phyloP scores from a whole-genome alignment of 2,888 invertebrate genomes.

The Ophioninae sp. region DNA sequence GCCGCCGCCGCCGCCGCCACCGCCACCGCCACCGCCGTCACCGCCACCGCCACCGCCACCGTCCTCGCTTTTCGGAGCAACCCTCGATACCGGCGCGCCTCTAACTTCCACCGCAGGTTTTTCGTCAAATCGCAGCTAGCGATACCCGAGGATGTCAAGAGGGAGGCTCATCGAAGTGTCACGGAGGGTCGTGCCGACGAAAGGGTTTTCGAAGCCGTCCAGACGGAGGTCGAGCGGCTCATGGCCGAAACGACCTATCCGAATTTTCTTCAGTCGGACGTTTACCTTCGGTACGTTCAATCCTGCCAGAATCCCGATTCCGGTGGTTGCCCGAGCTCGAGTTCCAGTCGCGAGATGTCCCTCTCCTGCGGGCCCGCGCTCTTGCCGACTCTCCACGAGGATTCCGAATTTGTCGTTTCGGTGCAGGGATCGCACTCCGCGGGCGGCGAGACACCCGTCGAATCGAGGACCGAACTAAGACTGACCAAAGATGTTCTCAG shows the following conservation, averaged over 20 bases:
- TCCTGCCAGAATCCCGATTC: conserved; percentile 83
- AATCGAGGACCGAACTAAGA: conserved; percentile 82
- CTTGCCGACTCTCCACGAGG: conserved; percentile 94
- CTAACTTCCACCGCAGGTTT: conserved; percentile 82
- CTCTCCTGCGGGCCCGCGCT: conserved; percentile 83
- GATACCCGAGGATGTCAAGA: conserved; percentile 91
- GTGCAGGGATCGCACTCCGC: conserved; percentile 72
- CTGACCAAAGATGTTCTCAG: conserved; percentile 91
- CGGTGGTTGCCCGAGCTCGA: conserved; percentile 77
- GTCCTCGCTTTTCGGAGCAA: background rate
- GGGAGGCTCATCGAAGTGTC: conserved; percentile 88
- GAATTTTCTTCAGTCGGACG: conserved; percentile 95
- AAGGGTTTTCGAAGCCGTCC: conserved; percentile 93
- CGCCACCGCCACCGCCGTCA: too few relatives aligned
- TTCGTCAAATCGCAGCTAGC: conserved; percentile 91
- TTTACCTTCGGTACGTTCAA: conserved; percentile 93
- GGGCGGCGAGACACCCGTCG: conserved; percentile 77
- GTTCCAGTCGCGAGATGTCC: conserved; percentile 79
- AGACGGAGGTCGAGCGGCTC: conserved; percentile 90
- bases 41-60: too few relatives aligned
- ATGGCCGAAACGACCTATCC: conserved; percentile 95
- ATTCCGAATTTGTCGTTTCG: conserved; percentile 85
- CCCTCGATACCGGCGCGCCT: background rate
- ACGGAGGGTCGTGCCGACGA: conserved; percentile 88
- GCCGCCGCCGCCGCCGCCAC: too few relatives aligned